Evolutionary conservation across 1,140 invertebrate species (phyloP).

Genomic region (Drosophila ambigua): DNA sequence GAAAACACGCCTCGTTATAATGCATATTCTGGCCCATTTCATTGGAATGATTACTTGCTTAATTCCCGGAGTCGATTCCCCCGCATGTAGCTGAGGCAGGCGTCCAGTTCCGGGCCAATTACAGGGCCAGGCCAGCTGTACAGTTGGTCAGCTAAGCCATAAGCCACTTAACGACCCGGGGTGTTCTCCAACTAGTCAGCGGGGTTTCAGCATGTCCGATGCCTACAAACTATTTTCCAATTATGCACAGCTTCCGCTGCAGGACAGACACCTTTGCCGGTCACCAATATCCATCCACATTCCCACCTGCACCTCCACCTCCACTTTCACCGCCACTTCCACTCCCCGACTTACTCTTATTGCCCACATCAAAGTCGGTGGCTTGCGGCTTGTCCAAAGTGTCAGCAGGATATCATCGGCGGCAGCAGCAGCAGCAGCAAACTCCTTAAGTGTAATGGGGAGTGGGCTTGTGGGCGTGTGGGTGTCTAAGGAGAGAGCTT

Average conservation of each 20-base stretch:
- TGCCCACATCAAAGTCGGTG: constrained; percentile 64
- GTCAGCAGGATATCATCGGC: constrained; percentile 68
- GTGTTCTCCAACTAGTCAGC: constrained; percentile 18
- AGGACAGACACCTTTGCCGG: constrained; percentile 44
- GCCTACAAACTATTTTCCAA: constrained; percentile 64
- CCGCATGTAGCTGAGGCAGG: neutral
- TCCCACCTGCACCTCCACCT: neutral
- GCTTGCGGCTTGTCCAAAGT: constrained; percentile 53
- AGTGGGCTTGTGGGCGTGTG: constrained; percentile 7
- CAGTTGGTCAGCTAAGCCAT: constrained; percentile 31
- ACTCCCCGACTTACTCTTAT: neutral
- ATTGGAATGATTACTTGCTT: constrained; percentile 20
- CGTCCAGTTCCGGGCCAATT: constrained; percentile 26
- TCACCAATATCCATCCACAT: neutral
- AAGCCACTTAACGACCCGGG: constrained; percentile 53
- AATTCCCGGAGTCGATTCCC: constrained; percentile 18
- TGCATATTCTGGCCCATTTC: constrained; percentile 19
- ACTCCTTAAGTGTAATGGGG: constrained; percentile 21
- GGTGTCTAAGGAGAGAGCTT: constrained; percentile 12
- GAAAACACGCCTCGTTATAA: constrained; percentile 28
- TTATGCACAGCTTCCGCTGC: constrained; percentile 67
- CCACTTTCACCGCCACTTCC: neutral
- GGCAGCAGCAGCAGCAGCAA: constrained; percentile 21
- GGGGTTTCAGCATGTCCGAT: constrained; percentile 18
- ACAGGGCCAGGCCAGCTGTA: constrained; percentile 11